Percentiles rank a stretch among this genome's conserved stretches.
phyloP scores from a whole-genome alignment of 2,797 vertebrate genomes.

The Chelon auratus region DNA sequence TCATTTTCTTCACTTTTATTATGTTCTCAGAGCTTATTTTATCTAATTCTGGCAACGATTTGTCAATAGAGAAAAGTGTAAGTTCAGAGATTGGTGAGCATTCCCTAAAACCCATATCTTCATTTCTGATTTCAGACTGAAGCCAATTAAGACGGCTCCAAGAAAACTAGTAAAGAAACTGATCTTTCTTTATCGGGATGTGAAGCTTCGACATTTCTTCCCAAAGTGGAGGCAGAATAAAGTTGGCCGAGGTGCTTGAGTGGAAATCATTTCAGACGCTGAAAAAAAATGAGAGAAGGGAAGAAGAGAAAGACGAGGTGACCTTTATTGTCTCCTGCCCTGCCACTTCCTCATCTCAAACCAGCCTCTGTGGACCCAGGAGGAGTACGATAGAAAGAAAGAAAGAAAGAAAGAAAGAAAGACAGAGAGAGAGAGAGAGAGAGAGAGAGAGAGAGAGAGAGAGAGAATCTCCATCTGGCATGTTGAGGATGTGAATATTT shows the following conservation, averaged over 20 bases:
- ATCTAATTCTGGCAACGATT: too few species aligned
- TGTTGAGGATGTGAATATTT: constrained; percentile 48
- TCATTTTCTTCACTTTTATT: too few species aligned
- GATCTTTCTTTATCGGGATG: constrained; percentile 39
- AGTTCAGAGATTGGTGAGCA: background rate
- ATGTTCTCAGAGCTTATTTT: too few species aligned
- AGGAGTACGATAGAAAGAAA: constrained; percentile 24
- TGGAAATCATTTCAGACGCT: constrained; percentile 67
- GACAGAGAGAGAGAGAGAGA: background rate
- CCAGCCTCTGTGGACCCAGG: constrained; percentile 57
- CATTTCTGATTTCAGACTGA: background rate
- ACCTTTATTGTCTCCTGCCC: constrained; percentile 75
- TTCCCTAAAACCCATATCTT: background rate
- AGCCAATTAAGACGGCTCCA: background rate
- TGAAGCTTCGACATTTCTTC: constrained; percentile 34
- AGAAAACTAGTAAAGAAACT: background rate
- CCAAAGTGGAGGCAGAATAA: constrained; percentile 44
- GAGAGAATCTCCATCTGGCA: constrained; percentile 42
- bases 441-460: background rate
- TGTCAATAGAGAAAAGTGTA: too few species aligned
- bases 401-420: constrained; percentile 3
- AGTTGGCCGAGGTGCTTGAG: constrained; percentile 54
- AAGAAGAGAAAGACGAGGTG: constrained; percentile 56
- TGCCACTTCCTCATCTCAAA: constrained; percentile 57
- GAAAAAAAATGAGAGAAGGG: constrained; percentile 31